Percentiles rank a stretch among this genome's conserved stretches.
Evolutionary conservation across 2,797 vertebrate species (phyloP).

Genomic region (Sebastes melanostomus): DNA sequence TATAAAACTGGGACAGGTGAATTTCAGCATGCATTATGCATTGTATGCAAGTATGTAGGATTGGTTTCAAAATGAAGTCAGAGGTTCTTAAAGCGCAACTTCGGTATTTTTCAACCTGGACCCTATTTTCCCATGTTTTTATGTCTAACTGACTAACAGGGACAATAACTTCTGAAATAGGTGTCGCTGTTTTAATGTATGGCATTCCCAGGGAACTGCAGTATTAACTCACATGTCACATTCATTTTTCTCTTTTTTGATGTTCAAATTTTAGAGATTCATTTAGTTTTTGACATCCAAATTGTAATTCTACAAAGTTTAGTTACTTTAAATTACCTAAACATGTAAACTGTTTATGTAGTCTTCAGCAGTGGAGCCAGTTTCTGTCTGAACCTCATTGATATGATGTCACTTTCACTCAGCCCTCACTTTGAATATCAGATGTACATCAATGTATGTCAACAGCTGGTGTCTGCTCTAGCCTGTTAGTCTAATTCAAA

Average conservation of each 20-base stretch:
- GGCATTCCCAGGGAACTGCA: too few species aligned
- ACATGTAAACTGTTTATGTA: not conserved
- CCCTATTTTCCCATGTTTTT: too few species aligned
- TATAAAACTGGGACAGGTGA: not conserved
- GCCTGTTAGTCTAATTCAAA: constrained; percentile 19
- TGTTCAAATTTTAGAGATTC: not conserved
- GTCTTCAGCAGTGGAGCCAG: not conserved
- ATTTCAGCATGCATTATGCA: not conserved
- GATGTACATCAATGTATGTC: constrained; percentile 17
- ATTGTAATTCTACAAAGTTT: not conserved
- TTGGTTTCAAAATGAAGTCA: not conserved
- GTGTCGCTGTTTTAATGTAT: too few species aligned
- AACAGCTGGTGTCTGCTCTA: not conserved
- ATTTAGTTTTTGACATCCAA: not conserved
- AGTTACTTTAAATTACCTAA: not conserved
- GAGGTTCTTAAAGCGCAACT: not conserved
- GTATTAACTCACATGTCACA: too few species aligned
- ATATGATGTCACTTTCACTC: not conserved
- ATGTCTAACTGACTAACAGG: not conserved
- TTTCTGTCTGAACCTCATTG: constrained; percentile 12
- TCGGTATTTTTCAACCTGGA: too few species aligned
- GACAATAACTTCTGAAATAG: too few species aligned
- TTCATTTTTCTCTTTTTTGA: too few species aligned
- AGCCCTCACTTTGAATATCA: constrained; percentile 68
- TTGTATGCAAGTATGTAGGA: not conserved